Conservation (phyloP, 2,113 vertebrate species). For the Eurystomus gularis region DNA sequence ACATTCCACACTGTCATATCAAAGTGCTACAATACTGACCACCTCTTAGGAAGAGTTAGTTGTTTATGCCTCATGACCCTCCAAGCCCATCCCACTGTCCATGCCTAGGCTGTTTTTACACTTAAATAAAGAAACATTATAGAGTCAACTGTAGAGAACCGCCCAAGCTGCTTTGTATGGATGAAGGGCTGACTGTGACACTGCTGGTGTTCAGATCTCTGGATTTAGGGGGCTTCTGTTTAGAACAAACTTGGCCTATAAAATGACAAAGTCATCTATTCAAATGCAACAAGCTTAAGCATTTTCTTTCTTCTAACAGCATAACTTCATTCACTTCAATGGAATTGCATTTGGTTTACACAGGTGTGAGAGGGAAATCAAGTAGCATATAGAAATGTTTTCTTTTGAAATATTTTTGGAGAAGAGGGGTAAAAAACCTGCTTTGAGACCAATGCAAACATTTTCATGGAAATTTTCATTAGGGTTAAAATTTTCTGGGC, state of each 20-base stretch:
- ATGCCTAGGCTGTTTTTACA: not conserved
- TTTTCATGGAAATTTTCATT: constrained; percentile 58
- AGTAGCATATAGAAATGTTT: constrained; percentile 57
- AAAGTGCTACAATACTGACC: not conserved
- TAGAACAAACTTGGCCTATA: not conserved
- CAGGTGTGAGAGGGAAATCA: constrained; percentile 62
- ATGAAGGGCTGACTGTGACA: not conserved
- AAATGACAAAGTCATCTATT: constrained; percentile 25
- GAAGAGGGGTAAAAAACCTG: not conserved
- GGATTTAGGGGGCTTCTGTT: not conserved
- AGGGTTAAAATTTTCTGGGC: constrained; percentile 47
- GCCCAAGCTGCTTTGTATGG: not conserved
- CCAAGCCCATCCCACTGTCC: not conserved
- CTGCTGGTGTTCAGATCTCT: not conserved
- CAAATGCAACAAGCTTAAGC: not conserved
- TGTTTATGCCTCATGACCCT: not conserved
- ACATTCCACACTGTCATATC: not conserved
- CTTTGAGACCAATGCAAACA: constrained; percentile 61
- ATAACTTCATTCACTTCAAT: constrained; percentile 27
- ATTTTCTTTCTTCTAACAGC: constrained; percentile 9
- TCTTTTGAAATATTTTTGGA: constrained; percentile 54
- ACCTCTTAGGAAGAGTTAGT: not conserved
- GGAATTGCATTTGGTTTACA: constrained; percentile 57
- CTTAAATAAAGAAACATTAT: not conserved
- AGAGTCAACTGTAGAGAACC: not conserved